Evolutionary conservation across 2,888 invertebrate species (phyloP).

Genomic region (Pollenia labialis): DNA sequence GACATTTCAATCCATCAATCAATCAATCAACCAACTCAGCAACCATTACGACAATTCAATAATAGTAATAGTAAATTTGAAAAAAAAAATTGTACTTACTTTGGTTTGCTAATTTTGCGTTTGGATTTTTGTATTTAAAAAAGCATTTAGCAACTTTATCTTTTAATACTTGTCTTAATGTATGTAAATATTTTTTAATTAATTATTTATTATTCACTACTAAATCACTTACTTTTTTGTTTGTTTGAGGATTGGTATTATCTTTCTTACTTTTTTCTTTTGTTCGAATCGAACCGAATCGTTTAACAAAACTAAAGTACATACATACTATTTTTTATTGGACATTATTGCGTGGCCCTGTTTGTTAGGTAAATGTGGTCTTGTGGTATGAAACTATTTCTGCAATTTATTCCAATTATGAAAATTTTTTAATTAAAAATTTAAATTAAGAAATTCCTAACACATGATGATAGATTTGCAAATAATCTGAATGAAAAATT

Average conservation of each 20-base stretch:
- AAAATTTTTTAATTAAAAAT: conserved; percentile 38
- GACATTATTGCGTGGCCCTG: conserved; percentile 58
- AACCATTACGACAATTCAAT: conserved; percentile 83
- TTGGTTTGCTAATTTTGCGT: conserved; percentile 77
- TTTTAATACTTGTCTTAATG: conserved; percentile 62
- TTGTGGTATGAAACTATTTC: conserved; percentile 65
- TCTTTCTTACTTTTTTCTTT: conserved; percentile 18
- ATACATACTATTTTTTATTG: conserved; percentile 56
- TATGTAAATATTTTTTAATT: conserved; percentile 15
- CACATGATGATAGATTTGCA: conserved; percentile 3
- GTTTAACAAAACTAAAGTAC: conserved; percentile 66
- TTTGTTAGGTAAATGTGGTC: conserved; percentile 54
- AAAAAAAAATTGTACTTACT: conserved; percentile 82
- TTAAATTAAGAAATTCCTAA: conserved; percentile 19
- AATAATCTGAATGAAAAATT: conserved; percentile 1
- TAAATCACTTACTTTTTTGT: conserved; percentile 66
- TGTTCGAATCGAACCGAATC: conserved; percentile 26
- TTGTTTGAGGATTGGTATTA: conserved; percentile 65
- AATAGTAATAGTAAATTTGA: conserved; percentile 76
- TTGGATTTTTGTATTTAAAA: conserved; percentile 45
- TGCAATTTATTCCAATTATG: conserved; percentile 71
- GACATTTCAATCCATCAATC: conserved; percentile 79
- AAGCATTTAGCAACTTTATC: conserved; percentile 53
- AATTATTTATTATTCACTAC: conserved; percentile 61
- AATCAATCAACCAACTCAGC: conserved; percentile 80